Base-by-base conservation (phyloP, 2,888 invertebrate species). In the Conistra vaccinii region DNA sequence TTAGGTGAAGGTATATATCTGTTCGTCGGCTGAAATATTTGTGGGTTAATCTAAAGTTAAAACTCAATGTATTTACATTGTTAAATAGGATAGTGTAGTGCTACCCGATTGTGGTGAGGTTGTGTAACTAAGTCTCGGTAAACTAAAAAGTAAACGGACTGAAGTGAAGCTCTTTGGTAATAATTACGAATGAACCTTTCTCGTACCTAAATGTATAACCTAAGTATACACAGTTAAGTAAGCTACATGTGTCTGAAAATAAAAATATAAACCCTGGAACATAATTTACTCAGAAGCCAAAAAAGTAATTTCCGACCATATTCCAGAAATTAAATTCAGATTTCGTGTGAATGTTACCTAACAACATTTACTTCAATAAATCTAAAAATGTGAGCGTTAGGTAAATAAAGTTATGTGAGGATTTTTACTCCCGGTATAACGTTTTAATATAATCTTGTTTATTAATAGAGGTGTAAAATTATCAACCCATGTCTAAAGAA, bases 1-100 rank as follows among this genome's bases (percentile, higher is more conserved):
- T 85, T 88, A 86, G 84, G 87, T 87, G 81, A 88, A 86, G 86
- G 88, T 86, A 85, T 82, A 86, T 83, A 86, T 84, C 85, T 81
- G 74, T 65, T 77, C 83, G 69, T 73, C 45, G 69, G 73, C 77
- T 84, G 73, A 83, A 83, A 85, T 85, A 86, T 86, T 86, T 86
- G 84, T 85, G 83, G 83, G 83, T 85, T 86, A 85, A 86, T 86
- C 80, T 86, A 70, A 82, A 86, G 79, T 86, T 84, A 86, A 85
- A 85, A 86, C 86, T 85, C 82, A 86, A 84, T 86, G 79, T 85
- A 85, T 85, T 85, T 81, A 86, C 84, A 74, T 75, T 82, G 75
- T 84, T 84, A 73, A 73, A 85, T 84, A 77, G 86, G 61, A 75
- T 75, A 57, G 77, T 76, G 83, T 81, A 71, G 80, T 73, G 69